Base-by-base conservation (phyloP, 2,113 vertebrate species). In the Pelodiscus sinensis region DNA sequence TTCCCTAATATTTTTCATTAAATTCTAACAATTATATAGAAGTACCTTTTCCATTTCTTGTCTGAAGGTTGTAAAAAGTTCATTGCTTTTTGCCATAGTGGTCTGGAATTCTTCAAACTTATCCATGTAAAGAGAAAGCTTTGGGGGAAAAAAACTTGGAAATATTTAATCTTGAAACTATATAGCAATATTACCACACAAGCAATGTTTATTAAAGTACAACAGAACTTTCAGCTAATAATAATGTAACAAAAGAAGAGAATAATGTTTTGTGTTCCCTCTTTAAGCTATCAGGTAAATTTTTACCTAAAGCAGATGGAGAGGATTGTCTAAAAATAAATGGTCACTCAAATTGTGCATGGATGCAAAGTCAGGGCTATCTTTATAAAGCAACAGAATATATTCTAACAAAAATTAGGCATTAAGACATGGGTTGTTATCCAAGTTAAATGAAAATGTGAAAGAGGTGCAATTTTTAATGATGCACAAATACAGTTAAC, bases 21-120 rank as follows among this genome's bases (percentile, higher is more conserved):
- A 75, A 51, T 3, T 92, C 57, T 56, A 94, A n/a, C 62, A 24
- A 94, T 78, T 14, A 71, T 81, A 2, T 44, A 96, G 13, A 57
- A 96, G 92, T 96, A 99, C 99, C 99, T 99, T 99, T 96, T 99
- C 99, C 99, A 99, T 99, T 97, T 99, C 99, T 94, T 99, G 99
- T 96, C 99, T 98, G 98, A 99, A 99, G 18, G 99, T 99, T 95
- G 99, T 99, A 97, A 99, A 99, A 93, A 99, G 99, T 93, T 99
- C 99, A 60, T 99, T 99, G 97, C 99, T 99, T 97, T 99, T 99
- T 87, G 99, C 99, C 98, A 99, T 98, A 73, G 99, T 99, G 90
- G 98, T 99, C 98, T 99, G 99, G 96, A 99, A 99, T 98, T 99
- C 99, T 96, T 99, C 99, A 96, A 99, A 99, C 96, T 99, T 99